Conservation (phyloP, 2,888 invertebrate genomes). For the Trachelus stipa region DNA sequence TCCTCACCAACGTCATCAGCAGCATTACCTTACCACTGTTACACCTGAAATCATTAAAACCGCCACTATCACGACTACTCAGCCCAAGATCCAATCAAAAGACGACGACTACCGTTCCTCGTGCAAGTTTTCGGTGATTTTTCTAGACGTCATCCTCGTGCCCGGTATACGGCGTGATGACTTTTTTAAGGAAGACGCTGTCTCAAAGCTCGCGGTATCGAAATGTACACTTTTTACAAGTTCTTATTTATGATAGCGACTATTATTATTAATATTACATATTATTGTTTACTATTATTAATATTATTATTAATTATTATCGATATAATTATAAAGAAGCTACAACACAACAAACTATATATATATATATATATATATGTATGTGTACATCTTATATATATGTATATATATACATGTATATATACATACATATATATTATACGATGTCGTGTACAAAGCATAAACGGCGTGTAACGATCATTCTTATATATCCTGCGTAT, state of each 20-base stretch:
- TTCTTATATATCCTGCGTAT: slow-evolving; percentile 39
- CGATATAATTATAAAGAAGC: slow-evolving; percentile 36
- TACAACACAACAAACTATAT: too few species aligned
- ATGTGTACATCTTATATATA: too few species aligned
- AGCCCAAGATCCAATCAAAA: slow-evolving; percentile 36
- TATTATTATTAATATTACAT: slow-evolving; percentile 45
- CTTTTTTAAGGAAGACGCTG: slow-evolving; percentile 51
- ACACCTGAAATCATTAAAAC: slow-evolving; percentile 30
- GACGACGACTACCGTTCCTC: slow-evolving; percentile 46
- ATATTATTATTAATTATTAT: slow-evolving; percentile 38
- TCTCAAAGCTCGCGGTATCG: slow-evolving; percentile 52
- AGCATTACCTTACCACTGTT: neutral
- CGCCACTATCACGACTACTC: slow-evolving; percentile 32
- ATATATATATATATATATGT: too few species aligned
- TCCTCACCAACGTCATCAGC: slow-evolving; percentile 14
- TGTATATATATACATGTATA: neutral
- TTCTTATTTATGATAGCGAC: slow-evolving; percentile 62
- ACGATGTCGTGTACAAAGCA: slow-evolving; percentile 52
- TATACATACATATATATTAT: slow-evolving; percentile 20
- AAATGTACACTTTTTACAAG: slow-evolving; percentile 59
- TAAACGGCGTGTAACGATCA: slow-evolving; percentile 37
- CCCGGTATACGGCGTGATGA: slow-evolving; percentile 42
- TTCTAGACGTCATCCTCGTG: slow-evolving; percentile 42
- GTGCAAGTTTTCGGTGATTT: slow-evolving; percentile 53
- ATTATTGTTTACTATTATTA: slow-evolving; percentile 36